Conservation (phyloP, 2,888 invertebrate species). For the Labia minor region DNA sequence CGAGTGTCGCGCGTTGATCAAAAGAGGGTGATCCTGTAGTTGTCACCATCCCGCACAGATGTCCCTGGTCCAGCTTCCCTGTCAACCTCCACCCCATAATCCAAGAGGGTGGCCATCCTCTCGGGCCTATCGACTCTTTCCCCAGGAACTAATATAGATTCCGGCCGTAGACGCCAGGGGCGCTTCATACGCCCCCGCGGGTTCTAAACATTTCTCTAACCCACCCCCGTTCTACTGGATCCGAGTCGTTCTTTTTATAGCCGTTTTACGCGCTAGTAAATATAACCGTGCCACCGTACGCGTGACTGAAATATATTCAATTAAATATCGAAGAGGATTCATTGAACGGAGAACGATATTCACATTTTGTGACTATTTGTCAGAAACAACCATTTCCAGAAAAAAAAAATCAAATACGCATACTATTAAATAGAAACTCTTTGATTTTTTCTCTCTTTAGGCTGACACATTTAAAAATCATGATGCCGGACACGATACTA, state of each 20-base stretch:
- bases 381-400: slow-evolving; percentile 1
- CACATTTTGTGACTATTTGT: slow-evolving; percentile 13
- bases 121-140: no score
- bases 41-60: no score
- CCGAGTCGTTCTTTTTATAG: background rate
- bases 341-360: slow-evolving; percentile 13
- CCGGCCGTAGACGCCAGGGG: no score
- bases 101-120: no score
- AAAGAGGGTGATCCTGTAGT: no score
- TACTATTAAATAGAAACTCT: background rate
- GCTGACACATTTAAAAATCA: background rate
- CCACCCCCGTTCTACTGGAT: background rate
- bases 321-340: slow-evolving; percentile 13
- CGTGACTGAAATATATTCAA: slow-evolving; percentile 13
- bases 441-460: background rate
- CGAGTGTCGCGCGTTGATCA: no score
- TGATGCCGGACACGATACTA: background rate
- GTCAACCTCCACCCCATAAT: no score
- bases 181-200: no score
- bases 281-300: slow-evolving; percentile 7
- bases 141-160: no score
- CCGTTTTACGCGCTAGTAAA: background rate
- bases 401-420: background rate
- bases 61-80: no score
- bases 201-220: background rate